A percentile compares a stretch with the other conserved stretches of the same genome.
These are phyloP conservation scores for Crambe crambe DNA, from an alignment of 37 sponge, comb jelly and placozoan species.

Conservation along the genomic window DNA sequence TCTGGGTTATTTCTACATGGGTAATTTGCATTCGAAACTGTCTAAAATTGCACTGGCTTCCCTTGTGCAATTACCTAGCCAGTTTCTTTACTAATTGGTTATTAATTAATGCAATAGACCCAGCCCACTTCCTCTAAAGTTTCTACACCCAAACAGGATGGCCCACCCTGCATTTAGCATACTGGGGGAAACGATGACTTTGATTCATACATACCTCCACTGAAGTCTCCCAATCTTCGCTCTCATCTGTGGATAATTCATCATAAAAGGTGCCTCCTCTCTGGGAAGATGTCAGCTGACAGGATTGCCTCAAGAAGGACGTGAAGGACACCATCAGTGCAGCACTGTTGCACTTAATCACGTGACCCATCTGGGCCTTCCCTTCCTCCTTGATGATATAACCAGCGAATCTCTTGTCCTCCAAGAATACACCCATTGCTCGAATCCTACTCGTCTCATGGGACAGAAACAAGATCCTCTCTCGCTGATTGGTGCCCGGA, in stretches of 20 bases:
- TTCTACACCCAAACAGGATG: background rate
- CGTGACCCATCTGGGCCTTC: conserved; percentile 46
- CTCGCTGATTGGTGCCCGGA: background rate
- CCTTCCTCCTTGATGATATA: conserved; percentile 59
- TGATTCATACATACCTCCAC: conserved; percentile 12
- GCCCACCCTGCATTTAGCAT: background rate
- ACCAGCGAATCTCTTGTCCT: conserved; percentile 56
- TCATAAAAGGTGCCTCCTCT: conserved; percentile 64
- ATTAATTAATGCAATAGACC: too few species aligned
- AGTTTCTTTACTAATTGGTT: too few species aligned
- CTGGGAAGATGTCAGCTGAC: conserved; percentile 45
- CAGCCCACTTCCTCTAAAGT: background rate
- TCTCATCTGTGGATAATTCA: conserved; percentile 42
- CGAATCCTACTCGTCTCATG: conserved; percentile 56
- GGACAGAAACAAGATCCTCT: background rate
- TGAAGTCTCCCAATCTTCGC: conserved; percentile 17
- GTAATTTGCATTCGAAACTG: too few species aligned
- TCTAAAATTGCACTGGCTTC: too few species aligned
- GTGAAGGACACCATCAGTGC: conserved; percentile 45
- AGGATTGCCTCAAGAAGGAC: conserved; percentile 45
- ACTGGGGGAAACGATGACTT: background rate
- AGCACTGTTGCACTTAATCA: conserved; percentile 57
- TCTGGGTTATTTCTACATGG: too few species aligned
- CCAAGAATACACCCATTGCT: conserved; percentile 39
- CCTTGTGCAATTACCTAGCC: too few species aligned